Evolutionary conservation across 1,140 invertebrate species (phyloP).

Genomic region (Brachionus calyciflorus): DNA sequence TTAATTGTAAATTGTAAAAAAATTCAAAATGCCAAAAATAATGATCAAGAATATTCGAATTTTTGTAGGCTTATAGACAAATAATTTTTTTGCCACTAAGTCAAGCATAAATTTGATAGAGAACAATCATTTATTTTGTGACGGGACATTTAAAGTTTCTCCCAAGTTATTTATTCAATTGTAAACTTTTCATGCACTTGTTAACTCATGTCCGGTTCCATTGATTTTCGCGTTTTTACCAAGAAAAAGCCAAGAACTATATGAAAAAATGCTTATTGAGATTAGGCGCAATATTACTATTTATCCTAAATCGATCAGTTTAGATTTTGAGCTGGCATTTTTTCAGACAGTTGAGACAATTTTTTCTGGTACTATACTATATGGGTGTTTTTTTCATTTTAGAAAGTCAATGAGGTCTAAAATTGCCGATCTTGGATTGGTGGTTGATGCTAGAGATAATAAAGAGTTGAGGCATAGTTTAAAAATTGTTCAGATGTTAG

Average conservation of each 20-base stretch:
- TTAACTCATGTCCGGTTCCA: too few species aligned
- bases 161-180: too few species aligned
- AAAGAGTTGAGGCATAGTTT: background rate
- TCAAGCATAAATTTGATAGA: too few species aligned
- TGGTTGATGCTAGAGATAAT: background rate
- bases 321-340: background rate
- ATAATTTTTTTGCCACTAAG: too few species aligned
- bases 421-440: background rate
- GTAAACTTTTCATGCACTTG: too few species aligned
- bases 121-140: too few species aligned
- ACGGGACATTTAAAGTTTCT: too few species aligned
- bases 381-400: background rate
- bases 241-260: background rate
- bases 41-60: too few species aligned
- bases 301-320: background rate
- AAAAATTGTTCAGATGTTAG: background rate
- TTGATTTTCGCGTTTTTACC: too few species aligned
- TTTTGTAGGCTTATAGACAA: too few species aligned
- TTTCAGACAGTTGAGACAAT: background rate
- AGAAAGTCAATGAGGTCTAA: background rate
- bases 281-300: background rate
- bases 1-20: too few species aligned
- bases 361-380: background rate
- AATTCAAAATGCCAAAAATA: too few species aligned
- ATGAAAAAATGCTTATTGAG: background rate